A percentile compares a stretch with the other conserved stretches of the same genome.
Evolutionary conservation across 2,113 vertebrate genomes (phyloP).

Genomic region (Mohoua ochrocephala): DNA sequence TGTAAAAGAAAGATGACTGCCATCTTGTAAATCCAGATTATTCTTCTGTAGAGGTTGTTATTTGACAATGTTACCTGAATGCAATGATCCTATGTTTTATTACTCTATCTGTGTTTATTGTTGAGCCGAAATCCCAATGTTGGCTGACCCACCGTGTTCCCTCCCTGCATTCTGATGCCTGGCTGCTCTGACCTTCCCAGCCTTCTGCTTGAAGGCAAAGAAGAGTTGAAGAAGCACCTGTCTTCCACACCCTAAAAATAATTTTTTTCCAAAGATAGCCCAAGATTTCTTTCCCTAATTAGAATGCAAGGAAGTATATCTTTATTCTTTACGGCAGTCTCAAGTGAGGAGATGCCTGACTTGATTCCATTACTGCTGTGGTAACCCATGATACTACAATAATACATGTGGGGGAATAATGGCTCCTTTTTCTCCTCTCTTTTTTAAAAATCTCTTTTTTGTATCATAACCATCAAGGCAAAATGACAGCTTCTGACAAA

Average conservation of each 20-base stretch:
- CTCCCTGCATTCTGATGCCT: rapidly evolving
- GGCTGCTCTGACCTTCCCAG: neutral
- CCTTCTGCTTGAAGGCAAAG: neutral
- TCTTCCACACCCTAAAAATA: neutral
- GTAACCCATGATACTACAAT: neutral
- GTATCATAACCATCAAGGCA: neutral
- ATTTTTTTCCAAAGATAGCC: neutral
- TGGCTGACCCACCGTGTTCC: neutral
- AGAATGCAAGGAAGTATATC: neutral
- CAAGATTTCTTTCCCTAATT: neutral
- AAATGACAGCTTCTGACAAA: neutral
- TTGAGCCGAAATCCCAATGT: neutral
- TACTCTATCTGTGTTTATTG: neutral
- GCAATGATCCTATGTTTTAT: neutral
- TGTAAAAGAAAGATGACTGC: neutral
- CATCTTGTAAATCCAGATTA: neutral
- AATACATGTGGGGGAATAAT: neutral
- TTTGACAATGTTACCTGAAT: neutral
- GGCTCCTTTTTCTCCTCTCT: neutral
- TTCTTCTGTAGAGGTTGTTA: neutral
- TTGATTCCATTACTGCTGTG: neutral
- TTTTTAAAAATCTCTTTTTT: neutral
- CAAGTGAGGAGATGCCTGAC: neutral
- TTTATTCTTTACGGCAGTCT: neutral
- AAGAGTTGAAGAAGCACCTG: neutral